Conservation (phyloP, 2,113 vertebrate species). For the Pygoscelis adeliae region DNA sequence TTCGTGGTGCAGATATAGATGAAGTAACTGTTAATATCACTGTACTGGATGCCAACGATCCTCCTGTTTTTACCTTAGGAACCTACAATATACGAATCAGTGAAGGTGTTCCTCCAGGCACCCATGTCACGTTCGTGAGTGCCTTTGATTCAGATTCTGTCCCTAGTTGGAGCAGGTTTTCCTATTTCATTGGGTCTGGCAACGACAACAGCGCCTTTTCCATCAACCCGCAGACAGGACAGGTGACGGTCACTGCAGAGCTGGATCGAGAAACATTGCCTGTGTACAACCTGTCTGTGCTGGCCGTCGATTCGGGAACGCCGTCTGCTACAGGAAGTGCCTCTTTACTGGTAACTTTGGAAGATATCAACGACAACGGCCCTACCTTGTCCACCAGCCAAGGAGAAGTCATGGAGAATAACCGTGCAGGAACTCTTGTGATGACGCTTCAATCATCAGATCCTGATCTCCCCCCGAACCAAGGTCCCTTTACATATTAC, state of each 20-base stretch:
- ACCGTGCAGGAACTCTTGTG: constrained; percentile 85
- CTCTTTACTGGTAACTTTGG: constrained; percentile 87
- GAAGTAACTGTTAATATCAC: constrained; percentile 95
- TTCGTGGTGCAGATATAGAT: constrained; percentile 92
- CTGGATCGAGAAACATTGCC: constrained; percentile 89
- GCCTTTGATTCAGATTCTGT: constrained; percentile 96
- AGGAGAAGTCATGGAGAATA: constrained; percentile 94
- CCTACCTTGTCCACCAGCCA: constrained; percentile 82
- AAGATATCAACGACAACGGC: constrained; percentile 96
- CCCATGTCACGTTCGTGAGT: constrained; percentile 93
- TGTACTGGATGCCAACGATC: constrained; percentile 94
- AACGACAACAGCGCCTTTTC: constrained; percentile 87
- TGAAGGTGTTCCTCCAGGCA: constrained; percentile 88
- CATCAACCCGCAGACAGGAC: constrained; percentile 92
- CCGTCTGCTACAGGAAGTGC: constrained; percentile 91
- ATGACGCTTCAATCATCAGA: constrained; percentile 86
- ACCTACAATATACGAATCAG: constrained; percentile 89
- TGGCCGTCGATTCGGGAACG: constrained; percentile 89
- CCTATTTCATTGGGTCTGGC: constrained; percentile 87
- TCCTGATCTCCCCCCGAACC: constrained; percentile 92
- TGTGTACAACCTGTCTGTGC: constrained; percentile 88
- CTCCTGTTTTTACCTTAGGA: constrained; percentile 88
- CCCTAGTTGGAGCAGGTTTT: constrained; percentile 96
- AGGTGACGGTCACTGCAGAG: constrained; percentile 90
- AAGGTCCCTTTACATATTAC: constrained; percentile 91